Base-by-base conservation (phyloP, 2,888 invertebrate genomes). In the Drosophila macrospina region DNA sequence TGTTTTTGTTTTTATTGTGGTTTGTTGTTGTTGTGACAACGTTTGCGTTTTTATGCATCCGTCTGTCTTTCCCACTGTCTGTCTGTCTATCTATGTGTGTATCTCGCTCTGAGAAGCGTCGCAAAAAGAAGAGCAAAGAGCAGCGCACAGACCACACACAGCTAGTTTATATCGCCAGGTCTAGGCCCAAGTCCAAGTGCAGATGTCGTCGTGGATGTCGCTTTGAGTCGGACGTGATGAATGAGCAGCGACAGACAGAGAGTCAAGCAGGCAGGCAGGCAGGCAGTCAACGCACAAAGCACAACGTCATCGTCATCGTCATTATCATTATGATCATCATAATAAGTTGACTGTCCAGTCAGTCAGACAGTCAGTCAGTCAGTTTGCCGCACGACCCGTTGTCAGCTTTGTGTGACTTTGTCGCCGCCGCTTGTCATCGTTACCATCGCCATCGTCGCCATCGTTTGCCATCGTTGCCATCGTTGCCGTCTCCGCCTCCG, bases 361-460 rank as follows among this genome's bases (percentile, higher is more conserved):
- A 20, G 20, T 3, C 20, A 20, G 20, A 1, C 20, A 20, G 20
- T 20, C 20, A 20, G 20, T 20, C 20, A 20, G 20, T 20, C 20
- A 20, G 20, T 20, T 20, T 20, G 71, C 64, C 68, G 63, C 70
- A 47, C 59, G 70, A 60, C 51, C 57, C 68, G 75, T 57, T 75
- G 82, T 82, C 85, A 78, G 85, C 82, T 82, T 82, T 85, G 83
- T 82, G 78, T 69, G 78, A 83, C 81, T 83, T 84, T 80, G 81
- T 83, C 81, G 72, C 74, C 77, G 85, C 62, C 68, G 77, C 76
- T 61, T 69, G 73, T 67, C 73, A 73, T 76, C 65, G 69, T 69
- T 69, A 47, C 57, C 42, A 59, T 66, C 47, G 66, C 24, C 45
- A 36, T 28, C 55, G 32, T 42, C 47, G 42, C 32, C 37, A 13